Percentiles rank a stretch among this genome's conserved stretches.
phyloP scores from a whole-genome alignment of 2,797 vertebrate genomes.

The Pseudomugil tenellus region DNA sequence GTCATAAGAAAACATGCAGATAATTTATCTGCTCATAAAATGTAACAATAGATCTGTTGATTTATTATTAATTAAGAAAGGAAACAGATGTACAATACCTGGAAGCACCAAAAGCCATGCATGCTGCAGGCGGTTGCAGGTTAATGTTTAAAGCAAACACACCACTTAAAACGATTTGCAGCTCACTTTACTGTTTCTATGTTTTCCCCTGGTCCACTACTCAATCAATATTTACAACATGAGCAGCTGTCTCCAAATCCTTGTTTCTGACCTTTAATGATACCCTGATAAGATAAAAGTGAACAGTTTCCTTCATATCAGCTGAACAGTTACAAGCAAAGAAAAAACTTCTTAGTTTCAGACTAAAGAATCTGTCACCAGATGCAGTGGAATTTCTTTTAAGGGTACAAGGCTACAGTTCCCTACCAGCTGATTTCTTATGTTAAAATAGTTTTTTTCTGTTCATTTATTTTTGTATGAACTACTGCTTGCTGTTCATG shows the following conservation, averaged over 20 bases:
- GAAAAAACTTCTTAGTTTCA: conserved; percentile 1
- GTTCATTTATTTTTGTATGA: not conserved
- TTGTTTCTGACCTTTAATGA: conserved; percentile 61
- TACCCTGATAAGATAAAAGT: conserved; percentile 31
- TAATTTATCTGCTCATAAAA: conserved; percentile 50
- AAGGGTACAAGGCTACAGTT: not conserved
- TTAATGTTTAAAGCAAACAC: conserved; percentile 67
- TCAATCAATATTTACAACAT: conserved; percentile 72
- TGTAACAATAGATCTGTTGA: conserved; percentile 59
- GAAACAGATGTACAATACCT: conserved; percentile 74
- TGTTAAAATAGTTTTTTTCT: not conserved
- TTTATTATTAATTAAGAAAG: conserved; percentile 56
- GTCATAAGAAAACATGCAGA: conserved; percentile 27
- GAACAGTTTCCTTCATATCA: conserved; percentile 30
- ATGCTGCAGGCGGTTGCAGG: conserved; percentile 53
- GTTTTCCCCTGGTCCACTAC: conserved; percentile 61
- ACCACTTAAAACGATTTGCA: conserved; percentile 51
- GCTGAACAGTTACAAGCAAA: conserved; percentile 7
- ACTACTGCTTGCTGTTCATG: not conserved
- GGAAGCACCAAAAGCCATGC: conserved; percentile 59
- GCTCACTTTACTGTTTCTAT: conserved; percentile 63
- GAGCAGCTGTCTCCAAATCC: conserved; percentile 61
- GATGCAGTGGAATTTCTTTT: not conserved
- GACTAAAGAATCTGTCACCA: not conserved
- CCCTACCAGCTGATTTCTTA: not conserved